Evolutionary conservation across 2,797 vertebrate genomes (phyloP), one percentile per base, ranked within the genome.

Genomic region (Pogonophryne albipinna): DNA sequence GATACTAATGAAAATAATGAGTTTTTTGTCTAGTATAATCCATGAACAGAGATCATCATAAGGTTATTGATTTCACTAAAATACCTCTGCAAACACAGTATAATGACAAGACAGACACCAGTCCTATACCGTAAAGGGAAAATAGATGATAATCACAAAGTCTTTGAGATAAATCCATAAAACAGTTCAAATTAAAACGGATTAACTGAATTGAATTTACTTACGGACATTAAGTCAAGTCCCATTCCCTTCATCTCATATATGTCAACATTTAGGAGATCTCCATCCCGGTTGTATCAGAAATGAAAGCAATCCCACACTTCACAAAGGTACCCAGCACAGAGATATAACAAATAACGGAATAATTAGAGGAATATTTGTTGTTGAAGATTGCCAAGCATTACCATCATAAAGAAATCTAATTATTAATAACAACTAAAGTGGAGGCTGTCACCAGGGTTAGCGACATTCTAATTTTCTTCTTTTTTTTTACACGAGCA

Each of bases 341-440:
- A 88, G 78, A 88, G 76, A 92, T 84, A 69, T 85, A 85, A 85
- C 84, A 91, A 92, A 91, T 89, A 89, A 90, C 63, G 56, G 60
- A 90, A 93, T 92, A 90, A 94, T 94, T 92, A 90, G 85, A 91
- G 79, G 68, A 27, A 80, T 70, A 84, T 84, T 90, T 65, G 73
- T 70, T 87, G 80, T 85, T 82, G 85, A 88, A 74, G 59, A 62
- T 83, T 92, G 85, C 80, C 64, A 80, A 47, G 61, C 46, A 93
- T 94, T 92, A 90, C 65, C 91, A 93, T 90, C 46, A 93, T 82
- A 94, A 94, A 79, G 62, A 90, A 92, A 91, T 92, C 87, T 90
- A 94, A 94, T 95, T 94, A 93, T 91, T 91, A 85, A 91, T 85
- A 92, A 90, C 91, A 93, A 82, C 81, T 87, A 88, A 83, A 86